Base-by-base conservation (phyloP, 1,140 invertebrate genomes). In the Brachionus rubens region DNA sequence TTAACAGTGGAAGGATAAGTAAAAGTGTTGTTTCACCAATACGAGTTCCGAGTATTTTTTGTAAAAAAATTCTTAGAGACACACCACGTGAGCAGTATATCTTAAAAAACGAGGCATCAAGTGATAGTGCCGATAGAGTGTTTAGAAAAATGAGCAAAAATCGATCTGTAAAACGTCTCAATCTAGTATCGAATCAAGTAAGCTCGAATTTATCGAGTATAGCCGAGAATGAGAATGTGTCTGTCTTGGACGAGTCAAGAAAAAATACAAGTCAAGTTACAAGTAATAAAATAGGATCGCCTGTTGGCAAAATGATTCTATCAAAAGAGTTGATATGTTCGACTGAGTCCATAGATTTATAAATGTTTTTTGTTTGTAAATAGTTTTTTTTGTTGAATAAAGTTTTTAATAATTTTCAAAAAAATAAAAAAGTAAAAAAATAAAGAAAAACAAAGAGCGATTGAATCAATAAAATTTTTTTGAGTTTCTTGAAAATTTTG, bases 161-260 rank as follows among this genome's bases (percentile, higher is more conserved):
- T 26, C 41, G 19, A 26, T 65, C 59, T 2, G 3, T 65, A 10
- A 65, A 65, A 46, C 28, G 19, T 10, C 36, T 65, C 4, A 65
- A 65, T n/a, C n/a, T 24, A 21, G 21, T 65, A 3, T 65, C 59
- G 0, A 43, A 41, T 65, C 59, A 65, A 24, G 59, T 65, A 3
- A 65, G 59, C 24, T 65, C 59, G 7, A 65, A 65, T 65, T 65
- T 65, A 19, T 65, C 59, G 19, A 43, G 36, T 24, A 65, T 65
- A 24, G 33, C 59, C 0, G 59, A 65, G 36, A 65, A 65, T 43
- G 59, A 65, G 36, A 59, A 59, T 65, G 36, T 16, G 4, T 65
- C 59, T 65, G 16, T 65, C 7, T 28, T 65, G 19, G 40, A 65
- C 40, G 36, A 65, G 12, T 43, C 40, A 16, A 65, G 21, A 28